These are phyloP conservation scores for Callorhinus ursinus DNA, from an alignment of 2,113 vertebrate genomes.

Conservation along the genomic window DNA sequence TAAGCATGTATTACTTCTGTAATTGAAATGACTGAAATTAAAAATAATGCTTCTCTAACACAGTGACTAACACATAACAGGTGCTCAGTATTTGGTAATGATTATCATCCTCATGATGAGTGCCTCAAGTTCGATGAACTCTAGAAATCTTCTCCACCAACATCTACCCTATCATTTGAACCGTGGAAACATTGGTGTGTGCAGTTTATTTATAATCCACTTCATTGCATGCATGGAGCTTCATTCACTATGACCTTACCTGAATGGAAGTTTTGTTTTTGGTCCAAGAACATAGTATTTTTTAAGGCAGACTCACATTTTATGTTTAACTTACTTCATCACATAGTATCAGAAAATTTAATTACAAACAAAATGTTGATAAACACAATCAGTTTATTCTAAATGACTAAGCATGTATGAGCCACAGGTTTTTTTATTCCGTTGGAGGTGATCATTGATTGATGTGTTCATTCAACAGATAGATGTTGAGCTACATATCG, in stretches of 20 bases:
- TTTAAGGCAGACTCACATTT: not conserved
- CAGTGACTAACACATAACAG: not conserved
- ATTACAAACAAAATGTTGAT: not conserved
- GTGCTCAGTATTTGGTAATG: not conserved
- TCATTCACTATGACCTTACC: not conserved
- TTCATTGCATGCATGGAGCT: not conserved
- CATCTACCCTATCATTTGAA: not conserved
- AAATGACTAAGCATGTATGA: not conserved
- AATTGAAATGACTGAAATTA: not conserved
- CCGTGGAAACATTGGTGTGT: not conserved
- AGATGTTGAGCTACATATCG: not conserved
- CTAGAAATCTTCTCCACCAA: not conserved
- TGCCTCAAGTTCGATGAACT: not conserved
- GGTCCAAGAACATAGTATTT: not conserved
- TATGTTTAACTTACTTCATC: not conserved
- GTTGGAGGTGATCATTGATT: not conserved
- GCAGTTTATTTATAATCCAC: not conserved
- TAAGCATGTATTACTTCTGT: not conserved
- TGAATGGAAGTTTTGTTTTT: not conserved
- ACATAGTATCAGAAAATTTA: not conserved
- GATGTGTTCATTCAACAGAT: not conserved
- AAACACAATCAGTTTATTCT: not conserved
- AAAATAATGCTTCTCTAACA: not conserved
- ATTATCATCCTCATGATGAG: not conserved
- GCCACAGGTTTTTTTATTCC: not conserved